Evolutionary conservation across 2,113 vertebrate genomes (phyloP).

Genomic region (Trichechus manatus): DNA sequence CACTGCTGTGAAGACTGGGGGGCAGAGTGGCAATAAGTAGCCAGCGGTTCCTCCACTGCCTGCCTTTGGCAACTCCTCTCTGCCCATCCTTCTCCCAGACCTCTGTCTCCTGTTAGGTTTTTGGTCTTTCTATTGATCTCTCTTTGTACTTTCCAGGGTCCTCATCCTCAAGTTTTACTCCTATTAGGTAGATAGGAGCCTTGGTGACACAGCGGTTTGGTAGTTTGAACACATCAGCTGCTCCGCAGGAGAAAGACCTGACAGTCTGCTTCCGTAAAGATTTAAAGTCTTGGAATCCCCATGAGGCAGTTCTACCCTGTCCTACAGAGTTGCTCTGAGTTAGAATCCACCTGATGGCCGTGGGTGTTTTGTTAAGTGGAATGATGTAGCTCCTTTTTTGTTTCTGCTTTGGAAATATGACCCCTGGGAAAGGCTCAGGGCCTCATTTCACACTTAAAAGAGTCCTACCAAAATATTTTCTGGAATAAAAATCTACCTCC

Average conservation of each 20-base stretch:
- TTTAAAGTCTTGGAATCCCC: no score
- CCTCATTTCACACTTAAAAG: not conserved
- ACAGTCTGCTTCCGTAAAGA: no score
- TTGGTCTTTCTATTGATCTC: not conserved
- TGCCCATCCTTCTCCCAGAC: not conserved
- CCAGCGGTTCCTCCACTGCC: not conserved
- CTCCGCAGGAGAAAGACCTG: no score
- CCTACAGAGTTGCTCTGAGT: no score
- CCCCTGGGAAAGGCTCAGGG: not conserved
- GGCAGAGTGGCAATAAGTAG: fast-evolving
- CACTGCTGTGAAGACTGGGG: not conserved
- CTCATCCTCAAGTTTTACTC: not conserved
- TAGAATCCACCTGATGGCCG: no score
- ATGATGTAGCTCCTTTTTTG: not conserved
- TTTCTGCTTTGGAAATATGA: not conserved
- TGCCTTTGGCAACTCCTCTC: not conserved
- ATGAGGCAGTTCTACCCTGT: no score
- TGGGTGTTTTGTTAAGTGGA: not conserved
- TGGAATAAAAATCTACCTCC: not conserved
- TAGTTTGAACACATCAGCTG: no score
- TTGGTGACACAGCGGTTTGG: no score
- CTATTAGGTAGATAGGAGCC: no score
- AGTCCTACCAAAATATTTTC: not conserved
- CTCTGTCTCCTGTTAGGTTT: not conserved
- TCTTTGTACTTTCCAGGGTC: not conserved